Conservation (phyloP, 2,113 vertebrate genomes). For the Gila orcuttii region DNA sequence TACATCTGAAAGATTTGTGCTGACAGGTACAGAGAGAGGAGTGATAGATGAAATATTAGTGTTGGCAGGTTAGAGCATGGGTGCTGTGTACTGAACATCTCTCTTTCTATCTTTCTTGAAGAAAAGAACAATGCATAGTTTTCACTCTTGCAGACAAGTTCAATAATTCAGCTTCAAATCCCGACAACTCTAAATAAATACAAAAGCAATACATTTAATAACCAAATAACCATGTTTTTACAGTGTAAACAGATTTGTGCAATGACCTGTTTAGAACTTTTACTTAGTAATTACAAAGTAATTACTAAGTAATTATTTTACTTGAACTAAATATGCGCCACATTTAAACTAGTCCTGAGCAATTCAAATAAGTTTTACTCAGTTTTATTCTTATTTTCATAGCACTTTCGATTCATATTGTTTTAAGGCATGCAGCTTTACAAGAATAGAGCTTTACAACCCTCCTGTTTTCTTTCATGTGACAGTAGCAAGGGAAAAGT, state of each 20-base stretch:
- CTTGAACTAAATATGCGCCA: background rate
- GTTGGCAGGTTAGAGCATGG: conserved; percentile 36
- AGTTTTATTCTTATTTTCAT: background rate
- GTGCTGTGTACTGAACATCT: conserved; percentile 10
- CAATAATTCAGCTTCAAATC: background rate
- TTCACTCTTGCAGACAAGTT: background rate
- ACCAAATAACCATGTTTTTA: background rate
- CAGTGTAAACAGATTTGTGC: background rate
- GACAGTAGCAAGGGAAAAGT: background rate
- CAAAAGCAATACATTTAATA: background rate
- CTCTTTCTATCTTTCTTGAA: background rate
- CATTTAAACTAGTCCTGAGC: background rate
- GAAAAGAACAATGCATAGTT: background rate
- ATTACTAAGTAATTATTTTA: background rate
- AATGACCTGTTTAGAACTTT: background rate
- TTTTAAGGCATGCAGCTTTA: too few relatives aligned
- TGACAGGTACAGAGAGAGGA: conserved; percentile 39
- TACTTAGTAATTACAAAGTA: too few relatives aligned
- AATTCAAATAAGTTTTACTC: background rate
- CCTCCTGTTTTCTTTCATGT: background rate
- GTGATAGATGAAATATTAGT: conserved; percentile 49
- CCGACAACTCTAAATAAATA: background rate
- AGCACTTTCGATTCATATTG: background rate
- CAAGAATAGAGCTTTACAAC: background rate
- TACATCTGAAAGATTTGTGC: conserved; percentile 28